Base-by-base conservation (phyloP, 2,797 vertebrate genomes). In the Ceryle rudis region DNA sequence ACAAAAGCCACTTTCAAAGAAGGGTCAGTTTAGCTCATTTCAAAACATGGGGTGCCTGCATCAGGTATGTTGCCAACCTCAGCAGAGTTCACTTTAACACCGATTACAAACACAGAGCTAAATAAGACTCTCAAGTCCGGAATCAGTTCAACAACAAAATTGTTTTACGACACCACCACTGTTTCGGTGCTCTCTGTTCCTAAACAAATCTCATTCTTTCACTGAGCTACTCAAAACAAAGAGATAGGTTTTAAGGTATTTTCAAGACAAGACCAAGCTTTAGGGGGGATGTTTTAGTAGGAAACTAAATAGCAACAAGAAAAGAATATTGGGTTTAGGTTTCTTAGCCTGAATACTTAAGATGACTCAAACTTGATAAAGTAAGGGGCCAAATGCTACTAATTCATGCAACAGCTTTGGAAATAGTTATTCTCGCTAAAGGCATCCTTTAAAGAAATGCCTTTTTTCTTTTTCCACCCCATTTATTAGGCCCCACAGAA, bases 191-290 rank as follows among this genome's bases (percentile, higher is more conserved):
- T 74, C n/a, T 62, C 44, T 52, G 49, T 52, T 95, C 65, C 77
- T 64, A 89, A 93, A 90, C 69, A 92, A 74, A 73, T 35, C 18
- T 35, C 14, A 33, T 49, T 73, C 39, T 81, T 66, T 41, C 39
- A 78, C 22, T 31, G 58, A 86, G 26, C 26, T 77, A 66, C 29
- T 60, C 52, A 92, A 95, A 95, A 86, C 61, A 92, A 88, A 77
- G 8, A 1, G 2, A 71, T 12, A 60, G 29, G 21, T 90, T 61
- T 80, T 39, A 92, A 80, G 19, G 44, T 31, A 67, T 25, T 72
- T 87, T 79, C 21, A 82, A 75, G 14, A 7, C 29, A 84, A 74
- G 20, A 51, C 2, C 20, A 81, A 55, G 29, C 5, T 81, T 71
- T 78, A 62, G 67, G 60, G 31, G 8, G 6, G 21, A 85, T 39